phyloP scores from a whole-genome alignment of 2,888 invertebrate genomes.

The Rhopalosiphum nymphaeae region DNA sequence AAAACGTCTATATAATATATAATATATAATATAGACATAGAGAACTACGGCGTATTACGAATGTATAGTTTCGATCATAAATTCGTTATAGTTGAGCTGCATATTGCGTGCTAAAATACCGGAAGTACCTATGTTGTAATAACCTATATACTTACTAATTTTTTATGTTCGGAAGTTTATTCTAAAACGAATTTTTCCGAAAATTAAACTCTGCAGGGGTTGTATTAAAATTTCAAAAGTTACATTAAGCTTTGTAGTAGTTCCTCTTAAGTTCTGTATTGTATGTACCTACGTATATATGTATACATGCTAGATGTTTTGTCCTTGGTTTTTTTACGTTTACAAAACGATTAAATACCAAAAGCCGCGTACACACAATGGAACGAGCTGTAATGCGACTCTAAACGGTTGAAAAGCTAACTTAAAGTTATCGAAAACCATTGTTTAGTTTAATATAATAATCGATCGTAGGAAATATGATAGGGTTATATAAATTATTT shows the following conservation, averaged over 20 bases:
- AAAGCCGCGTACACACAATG: background rate
- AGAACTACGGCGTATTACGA: background rate
- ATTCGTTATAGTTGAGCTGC: background rate
- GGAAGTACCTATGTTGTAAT: background rate
- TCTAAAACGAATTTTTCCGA: background rate
- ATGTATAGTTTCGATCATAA: background rate
- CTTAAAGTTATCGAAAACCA: background rate
- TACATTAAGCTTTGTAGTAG: slow-evolving; percentile 10
- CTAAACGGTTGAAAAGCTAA: slow-evolving; percentile 7
- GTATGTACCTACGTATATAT: background rate
- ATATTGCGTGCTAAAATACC: background rate
- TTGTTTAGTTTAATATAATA: slow-evolving; percentile 26
- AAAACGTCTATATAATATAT: background rate
- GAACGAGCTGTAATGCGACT: background rate
- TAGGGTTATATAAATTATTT: background rate
- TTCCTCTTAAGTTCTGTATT: background rate
- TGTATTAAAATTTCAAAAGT: background rate
- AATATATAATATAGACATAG: background rate
- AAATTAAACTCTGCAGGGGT: background rate
- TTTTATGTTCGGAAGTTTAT: background rate
- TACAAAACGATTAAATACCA: background rate
- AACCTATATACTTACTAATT: background rate
- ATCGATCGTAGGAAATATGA: background rate
- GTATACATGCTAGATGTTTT: background rate
- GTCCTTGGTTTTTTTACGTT: background rate